Conservation (phyloP, 2,797 vertebrate genomes). For the Crocodylus rhombifer region DNA sequence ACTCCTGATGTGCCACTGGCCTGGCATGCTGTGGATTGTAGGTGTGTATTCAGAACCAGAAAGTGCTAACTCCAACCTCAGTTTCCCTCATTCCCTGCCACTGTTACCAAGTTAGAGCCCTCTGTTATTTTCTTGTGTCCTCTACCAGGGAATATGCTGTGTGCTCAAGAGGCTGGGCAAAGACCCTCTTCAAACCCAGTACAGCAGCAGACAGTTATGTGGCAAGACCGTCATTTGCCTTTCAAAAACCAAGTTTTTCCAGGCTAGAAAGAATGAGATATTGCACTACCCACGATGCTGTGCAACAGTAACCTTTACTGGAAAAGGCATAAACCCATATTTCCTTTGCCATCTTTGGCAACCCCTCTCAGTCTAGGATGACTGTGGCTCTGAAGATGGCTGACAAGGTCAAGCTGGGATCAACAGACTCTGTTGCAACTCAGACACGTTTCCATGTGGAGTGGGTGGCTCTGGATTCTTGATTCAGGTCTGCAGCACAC, state of each 20-base stretch:
- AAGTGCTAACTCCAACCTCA: no score
- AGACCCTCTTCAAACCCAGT: rapidly evolving
- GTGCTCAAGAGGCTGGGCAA: background rate
- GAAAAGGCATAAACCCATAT: background rate
- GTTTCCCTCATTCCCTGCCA: no score
- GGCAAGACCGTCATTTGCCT: no score
- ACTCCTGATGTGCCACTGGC: rapidly evolving
- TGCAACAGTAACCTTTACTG: background rate
- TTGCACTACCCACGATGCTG: rapidly evolving
- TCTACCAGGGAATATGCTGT: background rate
- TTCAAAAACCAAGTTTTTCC: background rate
- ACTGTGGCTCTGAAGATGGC: no score
- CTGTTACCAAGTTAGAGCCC: background rate
- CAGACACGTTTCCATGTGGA: no score
- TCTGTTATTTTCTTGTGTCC: background rate
- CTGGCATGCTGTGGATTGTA: background rate
- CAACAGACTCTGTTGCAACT: no score
- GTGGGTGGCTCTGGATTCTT: no score
- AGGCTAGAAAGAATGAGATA: background rate
- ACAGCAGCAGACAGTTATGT: background rate
- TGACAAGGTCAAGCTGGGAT: no score
- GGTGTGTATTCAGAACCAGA: background rate
- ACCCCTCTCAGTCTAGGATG: no score
- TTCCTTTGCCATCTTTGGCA: no score
- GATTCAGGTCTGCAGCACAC: no score